Evolutionary conservation across 2,888 invertebrate genomes (phyloP), one percentile per base, ranked within the genome.

Genomic region (Phalera bucephala): DNA sequence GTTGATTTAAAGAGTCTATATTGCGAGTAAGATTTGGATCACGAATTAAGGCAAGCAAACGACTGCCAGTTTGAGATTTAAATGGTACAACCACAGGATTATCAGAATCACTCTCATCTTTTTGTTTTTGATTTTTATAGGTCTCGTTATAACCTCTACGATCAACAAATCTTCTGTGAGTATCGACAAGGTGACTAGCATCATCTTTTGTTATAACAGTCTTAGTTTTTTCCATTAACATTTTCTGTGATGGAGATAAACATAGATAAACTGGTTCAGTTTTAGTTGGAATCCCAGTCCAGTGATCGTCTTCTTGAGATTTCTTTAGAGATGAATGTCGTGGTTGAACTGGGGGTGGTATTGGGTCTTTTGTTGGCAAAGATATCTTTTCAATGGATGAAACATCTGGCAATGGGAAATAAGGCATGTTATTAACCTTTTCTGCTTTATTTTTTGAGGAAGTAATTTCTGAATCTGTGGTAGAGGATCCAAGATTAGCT

Each of bases 181-280:
- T 91, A 59, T 95, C 94, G 2, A 94, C 79, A 28, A 94, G 83
- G 51, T 91, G 91, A 58, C 92, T 93, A 1, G 92, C 91, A 49
- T 91, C 91, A 45, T 87, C 80, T 53, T 90, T 84, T 15, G 66
- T 66, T 29, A 87, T 74, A n/a, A 89, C 66, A 29, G 85, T 82
- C 25, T 88, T 89, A 11, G 90, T 90, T 60, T 91, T 91, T 39
- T 92, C 91, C 66, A 92, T 86, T 26, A 92, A 78, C 62, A 89
- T 87, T 64, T 92, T 91, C 68, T 95, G 95, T 3, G 93, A 93
- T 0, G 95, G 95, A 0, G 95, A 95, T 7, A 95, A 83, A 60
- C 94, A 95, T 4, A 94, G 85, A 36, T 94, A 80, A 0, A 93
- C 64, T 30, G 91, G 90, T 62, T 94, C 92, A 19, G 83, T 79